These are phyloP conservation scores for Limenitis camilla DNA, from an alignment of 2,888 invertebrate species.

Conservation along the genomic window DNA sequence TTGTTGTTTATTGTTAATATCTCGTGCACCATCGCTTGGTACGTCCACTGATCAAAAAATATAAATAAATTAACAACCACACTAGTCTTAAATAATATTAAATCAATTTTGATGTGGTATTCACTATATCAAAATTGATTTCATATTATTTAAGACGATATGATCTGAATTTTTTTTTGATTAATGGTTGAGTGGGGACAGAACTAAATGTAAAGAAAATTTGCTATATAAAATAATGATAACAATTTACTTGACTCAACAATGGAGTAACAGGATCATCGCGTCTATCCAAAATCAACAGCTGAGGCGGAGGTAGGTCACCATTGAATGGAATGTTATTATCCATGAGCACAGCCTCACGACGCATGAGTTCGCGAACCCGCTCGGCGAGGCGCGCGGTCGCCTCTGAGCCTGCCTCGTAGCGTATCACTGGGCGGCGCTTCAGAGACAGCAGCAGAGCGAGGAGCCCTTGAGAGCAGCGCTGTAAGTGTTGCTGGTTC, in stretches of 20 bases:
- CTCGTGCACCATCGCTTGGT: constrained; percentile 99
- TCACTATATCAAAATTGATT: no score
- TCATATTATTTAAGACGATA: no score
- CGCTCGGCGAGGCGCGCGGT: constrained; percentile 89
- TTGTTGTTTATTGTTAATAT: constrained; percentile 93
- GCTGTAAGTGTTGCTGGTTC: constrained; percentile 83
- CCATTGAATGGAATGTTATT: constrained; percentile 87
- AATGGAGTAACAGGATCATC: constrained; percentile 98
- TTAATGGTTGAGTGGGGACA: no score
- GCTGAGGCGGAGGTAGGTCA: constrained; percentile 81
- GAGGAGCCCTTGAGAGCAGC: constrained; percentile 89
- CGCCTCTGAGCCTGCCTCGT: constrained; percentile 89
- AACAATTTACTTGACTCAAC: constrained; percentile 81
- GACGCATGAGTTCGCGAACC: constrained; percentile 87
- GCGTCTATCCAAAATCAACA: constrained; percentile 93
- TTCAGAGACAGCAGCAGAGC: constrained; percentile 92
- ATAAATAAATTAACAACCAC: no score
- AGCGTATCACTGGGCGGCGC: constrained; percentile 91
- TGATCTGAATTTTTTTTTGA: no score
- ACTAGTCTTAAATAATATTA: neutral
- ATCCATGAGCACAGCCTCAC: constrained; percentile 91
- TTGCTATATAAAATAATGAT: neutral
- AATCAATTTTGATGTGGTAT: neutral
- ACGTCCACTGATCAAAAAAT: constrained; percentile 89
- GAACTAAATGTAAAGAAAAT: no score